Conservation (phyloP, 2,888 invertebrate species). For the Phymatocera aterrima region DNA sequence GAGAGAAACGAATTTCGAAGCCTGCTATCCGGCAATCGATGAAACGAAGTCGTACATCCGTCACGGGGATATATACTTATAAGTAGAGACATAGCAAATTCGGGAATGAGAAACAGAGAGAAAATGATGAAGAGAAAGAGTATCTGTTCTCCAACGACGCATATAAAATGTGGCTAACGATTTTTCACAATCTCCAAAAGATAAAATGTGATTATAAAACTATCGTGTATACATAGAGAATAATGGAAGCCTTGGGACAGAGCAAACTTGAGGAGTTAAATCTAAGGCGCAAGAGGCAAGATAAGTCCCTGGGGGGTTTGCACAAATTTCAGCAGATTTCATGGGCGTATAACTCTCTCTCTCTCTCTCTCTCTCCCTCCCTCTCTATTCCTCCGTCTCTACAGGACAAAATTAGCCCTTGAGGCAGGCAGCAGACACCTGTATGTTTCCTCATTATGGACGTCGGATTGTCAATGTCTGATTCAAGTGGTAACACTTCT, state of each 20-base stretch:
- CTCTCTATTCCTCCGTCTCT: too few species aligned
- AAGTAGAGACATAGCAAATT: too few species aligned
- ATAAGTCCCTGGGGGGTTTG: slow-evolving; percentile 12
- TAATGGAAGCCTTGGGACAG: slow-evolving; percentile 28
- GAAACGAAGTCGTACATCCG: too few species aligned
- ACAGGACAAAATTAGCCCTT: too few species aligned
- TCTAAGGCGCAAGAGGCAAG: slow-evolving; percentile 15
- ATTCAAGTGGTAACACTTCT: background rate
- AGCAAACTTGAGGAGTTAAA: slow-evolving; percentile 13
- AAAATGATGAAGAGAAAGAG: background rate
- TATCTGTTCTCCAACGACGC: background rate
- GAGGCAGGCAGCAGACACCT: background rate
- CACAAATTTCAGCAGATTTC: slow-evolving; percentile 17
- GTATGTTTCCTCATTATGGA: background rate
- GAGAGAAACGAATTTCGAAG: too few species aligned
- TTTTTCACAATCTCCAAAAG: slow-evolving; percentile 13
- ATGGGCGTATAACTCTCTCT: background rate
- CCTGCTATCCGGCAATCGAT: too few species aligned
- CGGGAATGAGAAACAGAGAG: background rate
- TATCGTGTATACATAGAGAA: slow-evolving; percentile 28
- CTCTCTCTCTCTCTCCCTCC: too few species aligned
- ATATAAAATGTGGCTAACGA: background rate
- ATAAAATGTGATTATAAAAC: slow-evolving; percentile 1
- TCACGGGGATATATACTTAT: too few species aligned
- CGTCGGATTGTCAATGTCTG: background rate